phyloP scores from a whole-genome alignment of 1,140 invertebrate species.

The Drosophila grimshawi region DNA sequence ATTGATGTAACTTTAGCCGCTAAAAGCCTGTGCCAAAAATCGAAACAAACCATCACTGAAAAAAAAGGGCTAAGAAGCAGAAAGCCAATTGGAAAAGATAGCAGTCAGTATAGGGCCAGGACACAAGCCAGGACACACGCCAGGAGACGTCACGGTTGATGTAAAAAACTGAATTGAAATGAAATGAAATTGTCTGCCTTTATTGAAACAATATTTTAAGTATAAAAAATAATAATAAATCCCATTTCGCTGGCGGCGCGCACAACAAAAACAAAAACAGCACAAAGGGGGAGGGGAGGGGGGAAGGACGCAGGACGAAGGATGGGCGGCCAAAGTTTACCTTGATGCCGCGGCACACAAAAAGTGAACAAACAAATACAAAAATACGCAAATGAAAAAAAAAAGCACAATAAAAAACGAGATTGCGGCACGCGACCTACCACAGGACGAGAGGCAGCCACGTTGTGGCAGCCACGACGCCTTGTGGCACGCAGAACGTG shows the following conservation, averaged over 20 bases:
- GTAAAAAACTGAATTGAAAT: slow-evolving; percentile 7
- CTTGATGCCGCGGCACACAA: slow-evolving; percentile 77
- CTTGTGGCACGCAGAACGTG: slow-evolving; percentile 24
- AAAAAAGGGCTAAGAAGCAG: slow-evolving; percentile 40
- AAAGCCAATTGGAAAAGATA: slow-evolving; percentile 47
- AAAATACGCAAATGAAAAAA: slow-evolving; percentile 62
- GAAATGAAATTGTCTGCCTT: slow-evolving; percentile 46
- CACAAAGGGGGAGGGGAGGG: slow-evolving; percentile 4
- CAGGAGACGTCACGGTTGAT: slow-evolving; percentile 2
- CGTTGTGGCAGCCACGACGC: not conserved
- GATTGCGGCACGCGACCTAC: slow-evolving; percentile 82
- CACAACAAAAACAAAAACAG: slow-evolving; percentile 65
- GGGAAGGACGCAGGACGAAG: not conserved
- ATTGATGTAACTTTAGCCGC: slow-evolving; percentile 73
- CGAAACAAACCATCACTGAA: not conserved
- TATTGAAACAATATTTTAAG: slow-evolving; percentile 78
- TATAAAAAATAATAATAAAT: slow-evolving; percentile 81
- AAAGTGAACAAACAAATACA: slow-evolving; percentile 82
- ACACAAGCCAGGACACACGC: not conserved
- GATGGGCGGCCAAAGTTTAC: slow-evolving; percentile 65
- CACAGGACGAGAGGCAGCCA: slow-evolving; percentile 60
- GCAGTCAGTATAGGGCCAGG: no score
- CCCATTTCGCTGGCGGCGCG: slow-evolving; percentile 71
- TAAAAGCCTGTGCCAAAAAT: slow-evolving; percentile 62
- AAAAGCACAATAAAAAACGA: slow-evolving; percentile 79